Base-by-base conservation (phyloP, 2,797 vertebrate species). In the Orestias chungarensis region DNA sequence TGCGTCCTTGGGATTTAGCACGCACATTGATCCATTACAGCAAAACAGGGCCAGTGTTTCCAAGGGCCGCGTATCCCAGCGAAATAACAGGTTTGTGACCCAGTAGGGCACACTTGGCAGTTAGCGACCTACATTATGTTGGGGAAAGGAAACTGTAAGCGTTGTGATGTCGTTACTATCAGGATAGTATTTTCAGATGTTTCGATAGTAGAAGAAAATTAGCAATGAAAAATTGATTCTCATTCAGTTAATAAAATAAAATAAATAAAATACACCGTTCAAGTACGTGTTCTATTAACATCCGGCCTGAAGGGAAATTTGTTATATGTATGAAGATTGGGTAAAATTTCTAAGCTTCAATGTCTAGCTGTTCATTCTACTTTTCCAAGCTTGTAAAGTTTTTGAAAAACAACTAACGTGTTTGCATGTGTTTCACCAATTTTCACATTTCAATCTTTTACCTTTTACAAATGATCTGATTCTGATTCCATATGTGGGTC, bases 1-100 rank as follows among this genome's bases (percentile, higher is more conserved):
- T 84, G 78, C 70, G 70, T 85, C 80, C 79, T 83, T 82, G 70
- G 35, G 78, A 79, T 81, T 81, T 70, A 62, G 72, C 85, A 78
- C 38, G 57, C 77, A 86, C 80, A 71, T 89, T 77, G 23, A 54
- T 82, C 73, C 83, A 79, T 87, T 78, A 78, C 47, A 20, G 40
- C 44, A 70, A 15, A 9, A 23, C n/a, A 46, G 25, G 70, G 72
- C 69, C 5, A 68, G 46, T 71, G 78, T 70, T 66, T 69, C 68
- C n/a, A 64, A 15, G 1, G 66, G 18, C 52, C 40, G 64, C 6
- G 38, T 6, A 17, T 1, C 43, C 52, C 40, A 17, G 70, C 43
- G 55, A 49, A 59, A 66, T 20, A 35, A 14, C 44, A 59, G 66
- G 66, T 55, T 27, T 18, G 66, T 88, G 88, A 84, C 85, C 79